A percentile compares a stretch with the other conserved stretches of the same genome.
These are phyloP conservation scores for Entelurus aequoreus DNA, from an alignment of 2,113 vertebrate species.

Conservation along the genomic window DNA sequence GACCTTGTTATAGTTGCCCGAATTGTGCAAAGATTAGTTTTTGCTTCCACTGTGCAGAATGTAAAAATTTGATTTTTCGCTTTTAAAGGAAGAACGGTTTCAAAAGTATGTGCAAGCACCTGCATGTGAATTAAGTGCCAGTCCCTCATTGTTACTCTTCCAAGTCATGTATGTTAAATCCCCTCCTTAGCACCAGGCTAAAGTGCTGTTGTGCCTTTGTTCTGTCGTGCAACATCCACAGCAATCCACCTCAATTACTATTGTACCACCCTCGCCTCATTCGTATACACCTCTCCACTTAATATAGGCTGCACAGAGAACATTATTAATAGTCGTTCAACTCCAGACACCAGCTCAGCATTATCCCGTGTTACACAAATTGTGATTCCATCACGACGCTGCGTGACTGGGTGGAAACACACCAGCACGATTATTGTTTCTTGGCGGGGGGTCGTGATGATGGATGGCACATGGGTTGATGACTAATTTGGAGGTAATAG, in stretches of 20 bases:
- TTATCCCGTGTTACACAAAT: slow-evolving; percentile 42
- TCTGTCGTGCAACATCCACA: slow-evolving; percentile 54
- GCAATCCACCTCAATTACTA: background rate
- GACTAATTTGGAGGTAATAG: slow-evolving; percentile 41
- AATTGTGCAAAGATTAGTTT: no score
- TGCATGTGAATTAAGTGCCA: slow-evolving; percentile 3
- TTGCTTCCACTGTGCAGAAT: no score
- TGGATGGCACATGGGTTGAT: slow-evolving; percentile 40
- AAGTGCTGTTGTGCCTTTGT: slow-evolving; percentile 50
- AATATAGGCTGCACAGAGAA: slow-evolving; percentile 24
- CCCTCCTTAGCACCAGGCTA: slow-evolving; percentile 35
- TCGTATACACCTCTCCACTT: slow-evolving; percentile 25
- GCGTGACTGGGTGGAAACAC: slow-evolving; percentile 34
- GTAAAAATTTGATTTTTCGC: no score
- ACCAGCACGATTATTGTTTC: slow-evolving; percentile 43
- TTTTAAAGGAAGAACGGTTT: no score
- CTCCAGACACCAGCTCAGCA: slow-evolving; percentile 52
- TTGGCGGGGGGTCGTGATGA: slow-evolving; percentile 32
- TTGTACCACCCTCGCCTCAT: slow-evolving; percentile 22
- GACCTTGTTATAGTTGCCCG: no score
- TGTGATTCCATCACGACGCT: slow-evolving; percentile 41
- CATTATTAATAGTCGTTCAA: slow-evolving; percentile 55
- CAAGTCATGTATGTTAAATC: background rate
- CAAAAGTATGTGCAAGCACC: slow-evolving; percentile 5
- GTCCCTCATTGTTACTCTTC: background rate